Evolutionary conservation across 2,113 vertebrate genomes (phyloP), one percentile per base, ranked within the genome.

Genomic region (Caloenas nicobarica): DNA sequence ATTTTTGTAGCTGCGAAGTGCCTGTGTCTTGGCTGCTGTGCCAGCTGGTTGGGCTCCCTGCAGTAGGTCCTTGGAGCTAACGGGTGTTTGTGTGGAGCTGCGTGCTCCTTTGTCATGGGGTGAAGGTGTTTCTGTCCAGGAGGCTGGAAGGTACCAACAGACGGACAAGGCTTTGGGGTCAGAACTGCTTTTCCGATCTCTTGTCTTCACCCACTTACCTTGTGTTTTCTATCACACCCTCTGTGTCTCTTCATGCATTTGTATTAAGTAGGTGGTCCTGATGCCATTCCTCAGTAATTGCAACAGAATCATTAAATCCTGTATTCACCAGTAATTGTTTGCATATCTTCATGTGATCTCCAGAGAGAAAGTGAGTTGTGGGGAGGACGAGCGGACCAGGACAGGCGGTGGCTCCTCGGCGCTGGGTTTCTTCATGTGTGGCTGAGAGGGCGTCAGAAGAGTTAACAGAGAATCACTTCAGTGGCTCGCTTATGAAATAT

Each of bases 281-380:
- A 5, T 60, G 69, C 46, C 21, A 3, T 7, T 48, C 64, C 36
- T 26, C 26, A 7, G 56, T 23, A 22, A 21, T 17, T 12, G 42
- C 65, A 40, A 13, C 42, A 44, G 85, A 56, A 78, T 34, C 60
- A 33, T 25, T 6, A 10, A 11, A 46, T 66, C 38, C 9, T 1
- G 2, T 65, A 2, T 70, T 60, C 80, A 61, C 48, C 76, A 66
- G 69, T 15, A 5, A 5, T 26, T 60, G 34, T 69, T 72, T 19
- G 26, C 5, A 0, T 48, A 1, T 22, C 68, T 14, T 60, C 21
- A 1, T 3, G 24, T 8, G 29, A 5, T 65, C 62, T 54, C 44
- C 62, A 7, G 68, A 34, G 48, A 44, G 54, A 8, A 33, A 9
- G 68, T 22, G 9, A 31, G 74, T 7, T 24, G 2, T 54, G 69